Conservation (phyloP, 2,113 vertebrate genomes). For the Guaruba guarouba region DNA sequence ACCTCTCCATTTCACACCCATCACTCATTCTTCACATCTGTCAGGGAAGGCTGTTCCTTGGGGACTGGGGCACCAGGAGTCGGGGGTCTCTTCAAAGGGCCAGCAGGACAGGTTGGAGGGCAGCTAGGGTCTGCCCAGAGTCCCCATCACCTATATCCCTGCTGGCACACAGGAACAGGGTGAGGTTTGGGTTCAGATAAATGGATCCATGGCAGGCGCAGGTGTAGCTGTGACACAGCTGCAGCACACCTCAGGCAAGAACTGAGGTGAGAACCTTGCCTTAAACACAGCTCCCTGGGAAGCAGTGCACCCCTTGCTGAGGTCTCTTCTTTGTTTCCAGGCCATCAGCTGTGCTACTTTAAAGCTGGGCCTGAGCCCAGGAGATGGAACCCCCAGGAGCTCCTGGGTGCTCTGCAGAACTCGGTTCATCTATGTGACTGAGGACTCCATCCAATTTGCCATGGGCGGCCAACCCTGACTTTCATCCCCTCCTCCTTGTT, state of each 20-base stretch:
- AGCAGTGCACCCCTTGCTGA: neutral
- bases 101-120: fast-evolving
- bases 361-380: neutral
- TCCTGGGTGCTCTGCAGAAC: neutral
- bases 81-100: fast-evolving
- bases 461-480: neutral
- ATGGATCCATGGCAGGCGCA: neutral
- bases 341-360: neutral
- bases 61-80: neutral
- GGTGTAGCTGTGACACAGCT: neutral
- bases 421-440: neutral
- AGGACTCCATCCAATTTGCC: neutral
- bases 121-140: neutral
- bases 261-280: neutral
- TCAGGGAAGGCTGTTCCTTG: neutral
- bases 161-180: neutral
- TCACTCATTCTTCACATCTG: neutral
- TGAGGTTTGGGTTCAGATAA: neutral
- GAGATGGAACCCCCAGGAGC: neutral
- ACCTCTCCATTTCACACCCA: neutral
- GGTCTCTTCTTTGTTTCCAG: neutral
- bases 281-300: neutral
- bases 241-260: neutral
- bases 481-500: neutral
- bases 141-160: neutral